A percentile compares a stretch with the other conserved stretches of the same genome.
phyloP scores from a whole-genome alignment of 2,888 invertebrate genomes.

The Tholera decimalis region DNA sequence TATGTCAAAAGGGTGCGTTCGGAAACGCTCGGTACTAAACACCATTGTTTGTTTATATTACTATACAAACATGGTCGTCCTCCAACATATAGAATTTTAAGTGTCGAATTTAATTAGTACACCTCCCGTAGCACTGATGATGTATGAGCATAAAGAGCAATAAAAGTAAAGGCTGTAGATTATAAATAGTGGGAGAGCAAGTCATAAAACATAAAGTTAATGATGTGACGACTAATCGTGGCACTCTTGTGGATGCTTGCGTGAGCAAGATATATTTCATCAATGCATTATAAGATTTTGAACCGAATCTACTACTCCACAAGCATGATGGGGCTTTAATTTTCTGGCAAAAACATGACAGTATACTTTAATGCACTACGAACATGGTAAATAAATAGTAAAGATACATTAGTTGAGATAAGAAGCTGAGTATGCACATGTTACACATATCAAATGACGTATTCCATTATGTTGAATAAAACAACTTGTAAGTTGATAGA shows the following conservation, averaged over 20 bases:
- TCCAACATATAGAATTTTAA: constrained; percentile 59
- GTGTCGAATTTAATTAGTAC: constrained; percentile 69
- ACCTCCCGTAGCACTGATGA: constrained; percentile 65
- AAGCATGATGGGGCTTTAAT: background rate
- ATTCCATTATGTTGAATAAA: constrained; percentile 52
- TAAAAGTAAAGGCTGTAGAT: constrained; percentile 64
- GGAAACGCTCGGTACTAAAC: too few species aligned
- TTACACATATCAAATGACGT: constrained; percentile 49
- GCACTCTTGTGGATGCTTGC: constrained; percentile 39
- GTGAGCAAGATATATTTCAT: constrained; percentile 43
- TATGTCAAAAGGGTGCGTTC: too few species aligned
- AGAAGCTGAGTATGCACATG: constrained; percentile 23
- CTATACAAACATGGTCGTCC: constrained; percentile 43
- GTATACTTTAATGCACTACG: background rate
- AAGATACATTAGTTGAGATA: constrained; percentile 32
- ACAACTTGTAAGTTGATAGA: constrained; percentile 50
- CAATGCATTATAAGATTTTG: constrained; percentile 23
- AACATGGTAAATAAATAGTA: constrained; percentile 18
- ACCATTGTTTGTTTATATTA: constrained; percentile 64
- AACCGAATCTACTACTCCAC: constrained; percentile 8
- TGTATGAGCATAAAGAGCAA: constrained; percentile 65
- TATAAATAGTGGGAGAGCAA: constrained; percentile 65
- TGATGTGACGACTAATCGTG: constrained; percentile 57
- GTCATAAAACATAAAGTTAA: constrained; percentile 58
- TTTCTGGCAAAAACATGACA: background rate